Evolutionary conservation across 2,888 invertebrate species (phyloP).

Genomic region (Eupeodes luniger): DNA sequence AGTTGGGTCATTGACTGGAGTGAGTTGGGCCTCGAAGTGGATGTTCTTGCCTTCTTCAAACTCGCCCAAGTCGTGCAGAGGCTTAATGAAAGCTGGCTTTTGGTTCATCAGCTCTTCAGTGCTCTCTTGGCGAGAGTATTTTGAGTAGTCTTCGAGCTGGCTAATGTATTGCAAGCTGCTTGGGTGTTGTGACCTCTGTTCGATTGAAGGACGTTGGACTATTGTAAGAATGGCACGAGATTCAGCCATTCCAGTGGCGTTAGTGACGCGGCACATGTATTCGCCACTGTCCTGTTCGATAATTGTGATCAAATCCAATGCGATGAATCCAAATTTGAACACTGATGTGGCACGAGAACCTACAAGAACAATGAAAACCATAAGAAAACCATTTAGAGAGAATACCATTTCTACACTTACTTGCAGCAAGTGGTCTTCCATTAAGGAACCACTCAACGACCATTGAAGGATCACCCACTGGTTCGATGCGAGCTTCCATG

Average conservation of each 20-base stretch:
- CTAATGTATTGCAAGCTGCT: constrained; percentile 95
- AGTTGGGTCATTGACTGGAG: constrained; percentile 95
- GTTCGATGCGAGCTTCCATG: constrained; percentile 98
- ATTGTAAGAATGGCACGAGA: constrained; percentile 93
- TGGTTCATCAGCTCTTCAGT: constrained; percentile 92
- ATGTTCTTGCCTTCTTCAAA: constrained; percentile 95
- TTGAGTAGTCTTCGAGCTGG: constrained; percentile 95
- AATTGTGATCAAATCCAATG: constrained; percentile 94
- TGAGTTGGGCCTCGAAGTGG: constrained; percentile 96
- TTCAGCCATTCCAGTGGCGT: constrained; percentile 93
- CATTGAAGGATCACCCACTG: constrained; percentile 98
- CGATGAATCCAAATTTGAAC: constrained; percentile 99
- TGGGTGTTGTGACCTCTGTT: constrained; percentile 95
- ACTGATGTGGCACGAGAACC: constrained; percentile 97
- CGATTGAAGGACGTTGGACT: constrained; percentile 92
- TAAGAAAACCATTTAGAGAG: constrained; percentile 19
- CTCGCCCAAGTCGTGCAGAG: constrained; percentile 93
- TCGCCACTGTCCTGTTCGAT: constrained; percentile 94
- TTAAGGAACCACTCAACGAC: constrained; percentile 98
- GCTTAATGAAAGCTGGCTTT: constrained; percentile 94
- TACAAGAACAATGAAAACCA: constrained; percentile 81
- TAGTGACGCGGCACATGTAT: constrained; percentile 94
- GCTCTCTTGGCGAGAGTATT: constrained; percentile 93
- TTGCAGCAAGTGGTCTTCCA: constrained; percentile 95
- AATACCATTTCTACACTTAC: constrained; percentile 86